Evolutionary conservation across 2,113 vertebrate species (phyloP), one percentile per base, ranked within the genome.

Genomic region (Phrynosoma platyrhinos): DNA sequence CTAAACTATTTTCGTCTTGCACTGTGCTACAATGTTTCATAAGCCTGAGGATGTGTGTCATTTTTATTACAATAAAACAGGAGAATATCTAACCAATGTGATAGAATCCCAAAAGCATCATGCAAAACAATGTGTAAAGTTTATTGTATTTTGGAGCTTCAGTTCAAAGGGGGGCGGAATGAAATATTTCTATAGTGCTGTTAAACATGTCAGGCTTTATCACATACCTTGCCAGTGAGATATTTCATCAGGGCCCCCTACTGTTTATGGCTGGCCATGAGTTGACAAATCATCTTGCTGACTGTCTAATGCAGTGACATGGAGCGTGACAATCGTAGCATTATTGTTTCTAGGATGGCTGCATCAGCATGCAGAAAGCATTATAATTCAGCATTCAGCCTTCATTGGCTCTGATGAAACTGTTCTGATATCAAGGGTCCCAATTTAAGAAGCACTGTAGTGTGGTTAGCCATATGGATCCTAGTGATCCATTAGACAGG

Each of bases 1-100:
- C 90, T 87, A 80, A 82, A 84, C 72, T 89, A 62, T 93, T 91
- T 89, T 89, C 91, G 92, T 93, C 78, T 94, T 94, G 91, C 89
- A 1, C 82, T 86, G 82, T 92, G 83, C 86, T 78, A 84, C 30
- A 0, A 83, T 93, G 90, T 87, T 78, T 93, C 89, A 36, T 20
- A 83, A 89, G 89, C 87, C 88, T 42, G 64, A 89, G 77, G 52
- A 2, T 84, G 83, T 89, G 42, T 27, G 86, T 85, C 93, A 86
- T 87, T 86, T 72, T 52, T 82, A 90, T 79, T 36, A 85, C 83
- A 90, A 86, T 7, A 82, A 47, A 77, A 52, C 76, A 53, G 74
- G 21, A 84, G 90, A 87, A 87, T 5, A 23, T 36, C 20, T 80
- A 74, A 84, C 78, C 84, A 86, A 36, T 40, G 27, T 75, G 47